Evolutionary conservation across 2,113 vertebrate genomes (phyloP).

Genomic region (Vireo altiloquus): DNA sequence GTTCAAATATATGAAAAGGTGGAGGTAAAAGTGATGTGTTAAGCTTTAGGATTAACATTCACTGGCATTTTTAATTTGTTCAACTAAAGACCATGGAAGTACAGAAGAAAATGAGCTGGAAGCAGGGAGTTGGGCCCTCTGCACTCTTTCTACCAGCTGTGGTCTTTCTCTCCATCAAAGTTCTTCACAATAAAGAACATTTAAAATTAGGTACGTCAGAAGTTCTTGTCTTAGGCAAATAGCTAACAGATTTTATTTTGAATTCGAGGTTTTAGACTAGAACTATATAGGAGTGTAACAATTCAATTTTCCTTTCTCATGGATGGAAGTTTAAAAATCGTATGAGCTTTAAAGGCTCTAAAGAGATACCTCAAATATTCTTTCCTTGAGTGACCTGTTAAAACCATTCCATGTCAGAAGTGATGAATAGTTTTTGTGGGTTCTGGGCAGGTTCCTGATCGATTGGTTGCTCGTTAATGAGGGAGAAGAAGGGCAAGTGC

Average conservation of each 20-base stretch:
- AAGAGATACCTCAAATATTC: conserved; percentile 47
- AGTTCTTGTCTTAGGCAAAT: not conserved
- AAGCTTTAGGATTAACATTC: not conserved
- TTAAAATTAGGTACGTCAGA: not conserved
- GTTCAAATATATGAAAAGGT: not conserved
- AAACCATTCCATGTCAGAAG: conserved; percentile 59
- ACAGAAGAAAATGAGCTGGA: not conserved
- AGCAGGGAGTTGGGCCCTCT: not conserved
- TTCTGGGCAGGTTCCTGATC: conserved; percentile 70
- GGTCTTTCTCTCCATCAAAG: not conserved
- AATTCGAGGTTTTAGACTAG: not conserved
- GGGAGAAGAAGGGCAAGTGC: conserved; percentile 49
- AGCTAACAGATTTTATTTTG: not conserved
- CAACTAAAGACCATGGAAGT: not conserved
- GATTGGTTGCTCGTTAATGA: conserved; percentile 69
- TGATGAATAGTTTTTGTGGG: conserved; percentile 73
- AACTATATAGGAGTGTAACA: not conserved
- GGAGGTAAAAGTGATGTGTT: not conserved
- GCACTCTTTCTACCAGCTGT: not conserved
- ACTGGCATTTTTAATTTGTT: not conserved
- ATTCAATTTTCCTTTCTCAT: not conserved
- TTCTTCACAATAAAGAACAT: not conserved
- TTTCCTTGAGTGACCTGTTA: conserved; percentile 57
- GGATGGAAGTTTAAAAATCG: not conserved
- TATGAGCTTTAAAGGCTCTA: not conserved